Conservation (phyloP, 2,113 vertebrate genomes). For the Echinops telfairi region DNA sequence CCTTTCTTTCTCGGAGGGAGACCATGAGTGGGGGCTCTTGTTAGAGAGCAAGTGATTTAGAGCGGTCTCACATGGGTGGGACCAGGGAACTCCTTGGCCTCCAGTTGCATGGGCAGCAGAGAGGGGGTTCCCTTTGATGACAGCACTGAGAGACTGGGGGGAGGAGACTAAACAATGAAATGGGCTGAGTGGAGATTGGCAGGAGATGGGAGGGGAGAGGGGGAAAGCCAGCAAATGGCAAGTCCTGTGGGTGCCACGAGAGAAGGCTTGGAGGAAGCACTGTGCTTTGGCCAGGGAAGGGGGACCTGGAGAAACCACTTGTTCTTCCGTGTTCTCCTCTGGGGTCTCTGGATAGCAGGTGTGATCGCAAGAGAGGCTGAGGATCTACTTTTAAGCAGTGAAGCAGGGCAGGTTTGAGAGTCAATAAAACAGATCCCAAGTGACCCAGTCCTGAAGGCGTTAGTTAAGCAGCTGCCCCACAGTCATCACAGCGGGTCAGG, state of each 20-base stretch:
- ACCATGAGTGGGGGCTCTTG: neutral
- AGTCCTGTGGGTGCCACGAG: neutral
- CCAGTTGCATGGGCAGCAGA: neutral
- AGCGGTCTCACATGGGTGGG: neutral
- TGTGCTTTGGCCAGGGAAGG: neutral
- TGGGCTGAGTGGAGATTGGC: neutral
- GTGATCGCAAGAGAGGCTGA: neutral
- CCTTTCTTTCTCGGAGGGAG: constrained; percentile 39
- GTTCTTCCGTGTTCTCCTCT: neutral
- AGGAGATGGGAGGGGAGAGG: neutral
- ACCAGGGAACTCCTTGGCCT: constrained; percentile 21
- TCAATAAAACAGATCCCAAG: neutral
- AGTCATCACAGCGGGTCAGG: neutral
- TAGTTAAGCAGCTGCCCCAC: neutral
- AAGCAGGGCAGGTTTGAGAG: neutral
- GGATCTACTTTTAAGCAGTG: neutral
- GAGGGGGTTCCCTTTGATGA: neutral
- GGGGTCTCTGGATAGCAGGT: neutral
- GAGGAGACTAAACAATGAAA: neutral
- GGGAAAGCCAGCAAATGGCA: neutral
- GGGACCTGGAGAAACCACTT: neutral
- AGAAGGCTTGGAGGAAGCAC: neutral
- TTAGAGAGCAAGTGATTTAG: neutral
- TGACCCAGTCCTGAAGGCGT: neutral
- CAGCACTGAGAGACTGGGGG: constrained; percentile 2